Conservation (phyloP, 2,797 vertebrate genomes). For the Dromococcyx pavoninus region DNA sequence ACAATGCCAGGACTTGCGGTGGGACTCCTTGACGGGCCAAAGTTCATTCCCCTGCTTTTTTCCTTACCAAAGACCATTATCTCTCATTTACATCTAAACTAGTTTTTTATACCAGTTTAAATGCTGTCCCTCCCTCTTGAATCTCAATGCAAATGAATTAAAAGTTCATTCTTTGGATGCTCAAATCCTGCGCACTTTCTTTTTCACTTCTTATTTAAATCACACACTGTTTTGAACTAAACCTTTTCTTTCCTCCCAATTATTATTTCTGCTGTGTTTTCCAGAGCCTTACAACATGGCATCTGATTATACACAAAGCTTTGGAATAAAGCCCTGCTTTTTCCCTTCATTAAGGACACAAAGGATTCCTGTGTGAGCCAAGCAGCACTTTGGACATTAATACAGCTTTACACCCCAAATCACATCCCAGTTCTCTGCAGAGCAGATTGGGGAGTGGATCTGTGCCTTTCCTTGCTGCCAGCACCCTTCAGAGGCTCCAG, state of each 20-base stretch:
- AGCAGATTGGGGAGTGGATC: slow-evolving; percentile 76
- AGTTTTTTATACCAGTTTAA: slow-evolving; percentile 79
- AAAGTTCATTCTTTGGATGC: slow-evolving; percentile 76
- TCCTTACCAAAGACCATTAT: slow-evolving; percentile 72
- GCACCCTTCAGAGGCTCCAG: slow-evolving; percentile 61
- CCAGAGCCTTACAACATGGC: slow-evolving; percentile 77
- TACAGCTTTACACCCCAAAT: slow-evolving; percentile 77
- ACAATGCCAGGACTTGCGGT: slow-evolving; percentile 22
- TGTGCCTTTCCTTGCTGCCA: slow-evolving; percentile 65
- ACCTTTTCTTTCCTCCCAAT: slow-evolving; percentile 81
- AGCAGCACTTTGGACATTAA: slow-evolving; percentile 77
- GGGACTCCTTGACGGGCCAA: slow-evolving; percentile 13
- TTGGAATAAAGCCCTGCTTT: slow-evolving; percentile 75
- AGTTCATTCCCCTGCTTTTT: slow-evolving; percentile 68
- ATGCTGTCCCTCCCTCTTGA: slow-evolving; percentile 71
- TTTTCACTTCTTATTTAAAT: slow-evolving; percentile 79
- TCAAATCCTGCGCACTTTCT: slow-evolving; percentile 75
- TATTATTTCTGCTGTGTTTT: slow-evolving; percentile 83
- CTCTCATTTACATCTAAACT: slow-evolving; percentile 80
- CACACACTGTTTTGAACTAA: slow-evolving; percentile 77
- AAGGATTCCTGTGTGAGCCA: slow-evolving; percentile 77
- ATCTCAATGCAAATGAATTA: slow-evolving; percentile 77
- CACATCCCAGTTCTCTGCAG: slow-evolving; percentile 75
- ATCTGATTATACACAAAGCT: slow-evolving; percentile 81
- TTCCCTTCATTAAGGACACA: slow-evolving; percentile 81